Evolutionary conservation across 2,113 vertebrate genomes (phyloP), one percentile per base, ranked within the genome.

Genomic region (Sula dactylatra): DNA sequence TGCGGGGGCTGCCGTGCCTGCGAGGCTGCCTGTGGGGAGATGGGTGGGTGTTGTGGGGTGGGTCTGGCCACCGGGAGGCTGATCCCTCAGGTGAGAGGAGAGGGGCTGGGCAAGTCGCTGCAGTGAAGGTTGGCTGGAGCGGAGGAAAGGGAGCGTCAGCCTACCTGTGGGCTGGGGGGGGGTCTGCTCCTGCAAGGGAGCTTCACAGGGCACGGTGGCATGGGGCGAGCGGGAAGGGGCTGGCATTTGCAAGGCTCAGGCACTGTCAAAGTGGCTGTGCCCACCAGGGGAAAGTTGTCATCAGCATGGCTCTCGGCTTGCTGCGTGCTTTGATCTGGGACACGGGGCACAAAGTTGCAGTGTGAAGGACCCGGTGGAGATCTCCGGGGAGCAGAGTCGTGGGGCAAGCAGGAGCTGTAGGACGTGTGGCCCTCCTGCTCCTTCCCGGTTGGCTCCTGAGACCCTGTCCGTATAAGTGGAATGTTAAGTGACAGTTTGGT

Each of bases 381-480:
- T 32, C 59, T 65, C 54, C 21, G 59, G 72, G 54, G 38, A 71
- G 74, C 70, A 3, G 65, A 38, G 44, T 25, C 1, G 5, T 11
- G 55, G 62, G 11, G 11, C 25, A 11, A 44, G 64, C 71, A 26
- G 21, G 24, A 31, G 20, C 54, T 77, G 49, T 12, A 19, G 62
- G 27, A 25, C 1, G 0, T 11, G 32, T 17, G 69, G n/a, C 27
- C 40, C 17, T 93, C 13, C 36, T 61, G 44, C 69, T 80, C 20
- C 44, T 76, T 42, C 36, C 26, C 0, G 0, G 9, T 15, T 7
- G 1, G 40, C 44, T 66, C 13, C 4, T 0, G 5, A 13, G 34
- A 45, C 29, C 58, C 49, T 2, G 1, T 22, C 1, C 2, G 27
- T 19, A 2, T 29, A 13, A 65, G 50, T 1, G 8, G 24, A 8